Base-by-base conservation (phyloP, 2,113 vertebrate genomes). In the Oenanthe oenanthe region DNA sequence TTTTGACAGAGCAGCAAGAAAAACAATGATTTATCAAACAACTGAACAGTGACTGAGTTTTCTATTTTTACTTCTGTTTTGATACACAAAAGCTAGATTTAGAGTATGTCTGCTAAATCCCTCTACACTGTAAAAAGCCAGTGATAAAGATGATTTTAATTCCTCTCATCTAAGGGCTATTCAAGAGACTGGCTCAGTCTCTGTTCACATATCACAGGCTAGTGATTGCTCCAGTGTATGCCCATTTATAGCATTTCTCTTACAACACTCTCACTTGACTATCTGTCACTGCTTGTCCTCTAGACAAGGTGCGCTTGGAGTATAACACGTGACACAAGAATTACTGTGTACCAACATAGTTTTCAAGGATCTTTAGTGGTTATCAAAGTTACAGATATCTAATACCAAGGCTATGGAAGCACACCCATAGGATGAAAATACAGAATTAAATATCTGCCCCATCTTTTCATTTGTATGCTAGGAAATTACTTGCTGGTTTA, bases 51-150 rank as follows among this genome's bases (percentile, higher is more conserved):
- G 42, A 68, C 2, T 1, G 29, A 4, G 10, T 80, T 95, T 97
- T 92, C 92, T 89, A 60, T 80, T 91, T 93, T 92, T 77, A 56
- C 40, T 60, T 87, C 40, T 70, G 32, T 92, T 92, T 93, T 83
- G 32, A 63, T 77, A 89, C 17, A n/a, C 20, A 67, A 71, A 79
- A 91, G 8, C 31, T 73, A 77, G 43, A 78, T 73, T 82, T 91
- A 66, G 42, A 83, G 36, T 71, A 82, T 48, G 65, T 74, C 42
- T 0, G 1, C 79, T 90, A 67, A 94, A 63, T 77, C 45, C 12
- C 43, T 58, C 38, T 56, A 43, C 31, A 19, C 50, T 57, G 38
- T 53, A 51, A 79, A 94, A 84, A 79, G 38, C 12, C 11, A 80
- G 62, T 71, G 2, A 85, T 68, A 93, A 88, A 88, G 71, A 40